Evolutionary conservation across 2,113 vertebrate species (phyloP).

Genomic region (Vicugna pacos): DNA sequence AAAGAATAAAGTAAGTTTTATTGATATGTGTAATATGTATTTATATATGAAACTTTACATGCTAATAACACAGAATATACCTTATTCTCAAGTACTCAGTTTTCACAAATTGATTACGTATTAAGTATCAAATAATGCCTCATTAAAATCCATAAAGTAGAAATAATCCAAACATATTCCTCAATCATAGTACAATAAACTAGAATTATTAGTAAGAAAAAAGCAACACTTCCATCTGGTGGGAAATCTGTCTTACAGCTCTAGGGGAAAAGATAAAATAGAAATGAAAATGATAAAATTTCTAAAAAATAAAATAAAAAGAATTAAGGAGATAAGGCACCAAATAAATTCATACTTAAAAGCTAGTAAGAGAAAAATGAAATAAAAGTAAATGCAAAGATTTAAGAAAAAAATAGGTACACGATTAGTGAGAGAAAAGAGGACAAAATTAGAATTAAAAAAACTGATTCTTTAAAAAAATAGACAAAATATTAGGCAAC

Average conservation of each 20-base stretch:
- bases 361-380: neutral
- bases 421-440: neutral
- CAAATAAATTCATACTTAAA: neutral
- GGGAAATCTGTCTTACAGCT: neutral
- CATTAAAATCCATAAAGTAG: neutral
- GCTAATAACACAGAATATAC: neutral
- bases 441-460: neutral
- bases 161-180: neutral
- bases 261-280: neutral
- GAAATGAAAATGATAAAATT: neutral
- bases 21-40: neutral
- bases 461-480: neutral
- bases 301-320: neutral
- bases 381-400: neutral
- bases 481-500: neutral
- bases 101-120: neutral
- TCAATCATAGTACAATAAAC: neutral
- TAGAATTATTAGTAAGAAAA: constrained; percentile 5
- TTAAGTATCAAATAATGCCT: neutral
- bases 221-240: neutral
- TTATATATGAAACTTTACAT: neutral
- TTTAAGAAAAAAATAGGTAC: neutral
- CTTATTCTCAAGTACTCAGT: neutral
- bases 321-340: neutral
- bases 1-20: neutral